Evolutionary conservation across 1,140 invertebrate genomes (phyloP).

Genomic region (Bombus superbus): DNA sequence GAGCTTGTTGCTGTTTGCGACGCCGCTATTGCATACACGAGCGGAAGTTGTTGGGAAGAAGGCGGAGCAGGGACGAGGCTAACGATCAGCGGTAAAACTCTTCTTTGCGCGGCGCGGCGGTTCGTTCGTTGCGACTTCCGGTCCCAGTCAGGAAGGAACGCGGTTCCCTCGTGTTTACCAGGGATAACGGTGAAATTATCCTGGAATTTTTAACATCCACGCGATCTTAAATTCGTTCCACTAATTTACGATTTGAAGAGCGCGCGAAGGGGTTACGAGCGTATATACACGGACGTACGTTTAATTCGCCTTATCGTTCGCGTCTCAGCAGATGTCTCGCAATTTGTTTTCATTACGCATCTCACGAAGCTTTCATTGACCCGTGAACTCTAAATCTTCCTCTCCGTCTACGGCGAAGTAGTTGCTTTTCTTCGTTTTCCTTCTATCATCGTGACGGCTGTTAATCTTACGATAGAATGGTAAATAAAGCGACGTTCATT

Average conservation of each 20-base stretch:
- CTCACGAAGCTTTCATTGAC: no score
- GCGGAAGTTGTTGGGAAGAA: conserved; percentile 27
- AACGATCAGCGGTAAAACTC: conserved; percentile 55
- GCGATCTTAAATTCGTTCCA: background rate
- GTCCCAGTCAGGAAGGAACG: background rate
- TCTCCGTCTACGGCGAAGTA: background rate
- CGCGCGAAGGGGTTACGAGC: no score
- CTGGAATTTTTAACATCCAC: conserved; percentile 30
- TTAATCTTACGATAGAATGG: background rate
- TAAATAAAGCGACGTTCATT: background rate
- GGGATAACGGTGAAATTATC: conserved; percentile 28
- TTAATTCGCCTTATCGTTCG: conserved; percentile 6
- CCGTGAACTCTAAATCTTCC: background rate
- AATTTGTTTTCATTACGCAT: conserved; percentile 11
- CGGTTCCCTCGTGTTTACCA: background rate
- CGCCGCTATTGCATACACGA: conserved; percentile 6
- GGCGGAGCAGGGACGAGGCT: conserved; percentile 7
- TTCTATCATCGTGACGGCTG: background rate
- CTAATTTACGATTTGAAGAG: background rate
- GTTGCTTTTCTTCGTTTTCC: background rate
- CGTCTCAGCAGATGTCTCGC: background rate
- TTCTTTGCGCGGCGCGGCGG: background rate
- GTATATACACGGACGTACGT: background rate
- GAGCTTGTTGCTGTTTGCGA: conserved; percentile 51
- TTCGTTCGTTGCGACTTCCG: background rate